A percentile compares a stretch with the other conserved stretches of the same genome.
Evolutionary conservation across 2,113 vertebrate genomes (phyloP).

Genomic region (Paraplagusia blochii): DNA sequence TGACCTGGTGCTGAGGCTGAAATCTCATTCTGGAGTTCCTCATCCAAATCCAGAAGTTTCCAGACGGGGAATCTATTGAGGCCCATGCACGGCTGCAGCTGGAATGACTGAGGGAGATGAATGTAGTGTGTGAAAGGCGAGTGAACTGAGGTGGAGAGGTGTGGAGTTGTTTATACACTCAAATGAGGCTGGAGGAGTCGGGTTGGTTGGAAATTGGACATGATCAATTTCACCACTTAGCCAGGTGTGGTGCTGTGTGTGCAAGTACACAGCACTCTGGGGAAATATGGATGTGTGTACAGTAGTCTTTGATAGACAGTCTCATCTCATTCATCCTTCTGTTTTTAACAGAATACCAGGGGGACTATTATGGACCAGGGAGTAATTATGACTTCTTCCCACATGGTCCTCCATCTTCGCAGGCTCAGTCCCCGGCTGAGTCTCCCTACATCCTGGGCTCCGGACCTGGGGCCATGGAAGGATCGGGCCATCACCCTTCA

Average conservation of each 20-base stretch:
- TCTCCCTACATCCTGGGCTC: constrained; percentile 90
- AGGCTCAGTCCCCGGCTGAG: constrained; percentile 94
- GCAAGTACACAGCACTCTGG: not conserved
- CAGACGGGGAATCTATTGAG: constrained; percentile 39
- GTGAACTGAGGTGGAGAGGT: constrained; percentile 57
- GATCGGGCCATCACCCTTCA: constrained; percentile 86
- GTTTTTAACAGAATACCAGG: constrained; percentile 86
- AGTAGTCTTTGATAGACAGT: constrained; percentile 4
- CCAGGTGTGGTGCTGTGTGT: constrained; percentile 23
- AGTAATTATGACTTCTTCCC: constrained; percentile 96
- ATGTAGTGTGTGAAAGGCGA: constrained; percentile 51
- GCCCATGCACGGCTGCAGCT: constrained; percentile 48
- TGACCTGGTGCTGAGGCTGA: constrained; percentile 28
- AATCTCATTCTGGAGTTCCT: constrained; percentile 55
- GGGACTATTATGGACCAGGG: constrained; percentile 91
- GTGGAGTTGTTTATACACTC: constrained; percentile 68
- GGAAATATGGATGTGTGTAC: constrained; percentile 2
- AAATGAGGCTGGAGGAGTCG: constrained; percentile 56
- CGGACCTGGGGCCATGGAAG: constrained; percentile 87
- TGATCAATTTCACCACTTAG: constrained; percentile 62
- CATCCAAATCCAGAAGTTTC: constrained; percentile 55
- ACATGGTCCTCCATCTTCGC: constrained; percentile 90
- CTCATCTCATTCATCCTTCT: constrained; percentile 16
- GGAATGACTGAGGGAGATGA: constrained; percentile 54
- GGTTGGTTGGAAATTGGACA: constrained; percentile 59